These are phyloP conservation scores for Kryptolebias marmoratus DNA, from an alignment of 2,113 vertebrate genomes.

Conservation along the genomic window DNA sequence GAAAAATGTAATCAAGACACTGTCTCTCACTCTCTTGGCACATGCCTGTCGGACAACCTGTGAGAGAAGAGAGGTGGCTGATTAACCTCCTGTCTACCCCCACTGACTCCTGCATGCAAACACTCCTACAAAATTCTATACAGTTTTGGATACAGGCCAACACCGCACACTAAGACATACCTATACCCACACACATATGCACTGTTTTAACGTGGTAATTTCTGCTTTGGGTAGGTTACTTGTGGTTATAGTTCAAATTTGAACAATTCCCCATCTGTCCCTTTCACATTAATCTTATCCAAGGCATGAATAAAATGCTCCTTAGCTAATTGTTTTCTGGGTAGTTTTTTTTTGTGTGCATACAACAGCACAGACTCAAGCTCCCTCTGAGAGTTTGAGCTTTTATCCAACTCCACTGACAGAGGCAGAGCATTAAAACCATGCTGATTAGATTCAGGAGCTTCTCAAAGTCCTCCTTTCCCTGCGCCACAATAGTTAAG, in stretches of 20 bases:
- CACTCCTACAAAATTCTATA: neutral
- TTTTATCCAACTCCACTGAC: neutral
- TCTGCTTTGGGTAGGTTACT: neutral
- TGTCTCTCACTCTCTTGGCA: conserved; percentile 47
- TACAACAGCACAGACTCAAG: too few species aligned
- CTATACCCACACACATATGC: neutral
- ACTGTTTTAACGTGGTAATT: neutral
- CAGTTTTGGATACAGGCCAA: neutral
- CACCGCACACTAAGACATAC: neutral
- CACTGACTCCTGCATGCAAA: neutral
- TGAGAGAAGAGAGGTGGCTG: conserved; percentile 14
- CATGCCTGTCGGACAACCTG: conserved; percentile 25
- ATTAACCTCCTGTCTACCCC: conserved; percentile 32
- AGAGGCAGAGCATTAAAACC: neutral
- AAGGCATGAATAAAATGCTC: too few species aligned
- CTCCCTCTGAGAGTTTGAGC: neutral
- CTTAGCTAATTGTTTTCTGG: neutral
- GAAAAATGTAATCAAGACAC: conserved; percentile 69
- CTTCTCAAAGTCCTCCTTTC: neutral
- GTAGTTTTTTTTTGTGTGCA: too few species aligned
- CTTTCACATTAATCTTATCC: neutral
- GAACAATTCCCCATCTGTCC: neutral
- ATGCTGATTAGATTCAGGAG: neutral
- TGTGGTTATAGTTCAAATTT: neutral
- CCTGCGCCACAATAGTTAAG: neutral